phyloP scores from a whole-genome alignment of 2,888 invertebrate species.

The Sussaba pulchella region DNA sequence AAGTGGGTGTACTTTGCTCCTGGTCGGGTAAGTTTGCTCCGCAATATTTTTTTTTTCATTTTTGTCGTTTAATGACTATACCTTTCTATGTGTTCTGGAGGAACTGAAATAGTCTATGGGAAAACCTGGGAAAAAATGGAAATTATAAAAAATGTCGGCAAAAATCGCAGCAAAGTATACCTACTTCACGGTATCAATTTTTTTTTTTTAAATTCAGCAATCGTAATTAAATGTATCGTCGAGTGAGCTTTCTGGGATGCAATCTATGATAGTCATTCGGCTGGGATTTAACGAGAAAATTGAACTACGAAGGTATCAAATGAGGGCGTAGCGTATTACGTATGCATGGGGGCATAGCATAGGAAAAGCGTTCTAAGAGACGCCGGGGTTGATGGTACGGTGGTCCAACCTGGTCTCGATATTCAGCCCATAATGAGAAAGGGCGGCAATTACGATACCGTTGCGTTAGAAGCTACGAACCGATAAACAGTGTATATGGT shows the following conservation, averaged over 20 bases:
- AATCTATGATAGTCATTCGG: neutral
- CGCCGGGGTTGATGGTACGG: slow-evolving; percentile 14
- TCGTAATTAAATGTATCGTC: neutral
- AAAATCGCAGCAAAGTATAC: too few relatives aligned
- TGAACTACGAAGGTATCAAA: neutral
- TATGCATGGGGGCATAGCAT: neutral
- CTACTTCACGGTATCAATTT: too few relatives aligned
- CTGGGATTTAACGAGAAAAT: slow-evolving; percentile 17
- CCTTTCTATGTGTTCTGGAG: too few relatives aligned
- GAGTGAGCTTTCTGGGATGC: neutral
- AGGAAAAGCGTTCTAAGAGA: slow-evolving; percentile 12
- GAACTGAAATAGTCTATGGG: too few relatives aligned
- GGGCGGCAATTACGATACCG: slow-evolving; percentile 68
- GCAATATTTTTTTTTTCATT: too few relatives aligned
- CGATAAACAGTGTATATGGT: slow-evolving; percentile 64
- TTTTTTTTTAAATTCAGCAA: too few relatives aligned
- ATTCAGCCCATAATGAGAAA: slow-evolving; percentile 70
- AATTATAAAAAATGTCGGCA: too few relatives aligned
- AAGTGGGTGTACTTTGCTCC: too few relatives aligned
- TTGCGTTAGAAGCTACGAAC: slow-evolving; percentile 65
- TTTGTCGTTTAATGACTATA: too few relatives aligned
- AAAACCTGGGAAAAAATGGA: too few relatives aligned
- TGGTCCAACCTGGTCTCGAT: slow-evolving; percentile 50
- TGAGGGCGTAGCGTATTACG: neutral
- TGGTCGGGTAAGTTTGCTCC: too few relatives aligned